Evolutionary conservation across 1,140 invertebrate genomes (phyloP).

Genomic region (Hermatobates lingyangjiaoensis): DNA sequence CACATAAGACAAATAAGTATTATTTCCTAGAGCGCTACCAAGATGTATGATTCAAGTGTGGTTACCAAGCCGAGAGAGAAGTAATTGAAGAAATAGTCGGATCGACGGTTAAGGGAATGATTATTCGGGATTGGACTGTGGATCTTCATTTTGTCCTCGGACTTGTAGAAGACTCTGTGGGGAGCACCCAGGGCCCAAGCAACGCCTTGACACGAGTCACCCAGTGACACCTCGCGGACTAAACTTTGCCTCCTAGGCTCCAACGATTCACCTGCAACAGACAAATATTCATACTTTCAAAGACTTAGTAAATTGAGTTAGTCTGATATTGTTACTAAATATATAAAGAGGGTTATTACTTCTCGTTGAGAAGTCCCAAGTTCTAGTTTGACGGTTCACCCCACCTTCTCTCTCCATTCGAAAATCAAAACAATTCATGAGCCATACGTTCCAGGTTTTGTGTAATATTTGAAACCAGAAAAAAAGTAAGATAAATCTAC

Average conservation of each 20-base stretch:
- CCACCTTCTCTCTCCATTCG: too few species aligned
- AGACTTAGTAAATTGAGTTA: too few species aligned
- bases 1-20: background rate
- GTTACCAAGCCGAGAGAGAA: constrained; percentile 82
- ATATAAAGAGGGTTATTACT: too few species aligned
- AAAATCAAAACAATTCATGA: too few species aligned
- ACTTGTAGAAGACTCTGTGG: constrained; percentile 77
- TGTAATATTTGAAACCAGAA: too few species aligned
- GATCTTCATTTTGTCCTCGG: constrained; percentile 96
- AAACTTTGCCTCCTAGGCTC: constrained; percentile 26
- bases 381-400: too few species aligned
- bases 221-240: constrained; percentile 50
- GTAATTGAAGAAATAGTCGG: constrained; percentile 94
- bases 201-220: constrained; percentile 71
- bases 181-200: constrained; percentile 54
- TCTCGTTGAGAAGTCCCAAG: too few species aligned
- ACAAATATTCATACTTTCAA: too few species aligned
- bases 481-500: too few species aligned
- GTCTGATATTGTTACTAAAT: too few species aligned
- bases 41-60: constrained; percentile 13
- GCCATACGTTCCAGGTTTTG: too few species aligned
- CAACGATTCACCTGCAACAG: constrained; percentile 5
- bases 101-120: constrained; percentile 51
- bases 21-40: background rate
- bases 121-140: constrained; percentile 60